A percentile compares a stretch with the other conserved stretches of the same genome.
Evolutionary conservation across 2,797 vertebrate genomes (phyloP).

Genomic region (Gouania willdenowi): DNA sequence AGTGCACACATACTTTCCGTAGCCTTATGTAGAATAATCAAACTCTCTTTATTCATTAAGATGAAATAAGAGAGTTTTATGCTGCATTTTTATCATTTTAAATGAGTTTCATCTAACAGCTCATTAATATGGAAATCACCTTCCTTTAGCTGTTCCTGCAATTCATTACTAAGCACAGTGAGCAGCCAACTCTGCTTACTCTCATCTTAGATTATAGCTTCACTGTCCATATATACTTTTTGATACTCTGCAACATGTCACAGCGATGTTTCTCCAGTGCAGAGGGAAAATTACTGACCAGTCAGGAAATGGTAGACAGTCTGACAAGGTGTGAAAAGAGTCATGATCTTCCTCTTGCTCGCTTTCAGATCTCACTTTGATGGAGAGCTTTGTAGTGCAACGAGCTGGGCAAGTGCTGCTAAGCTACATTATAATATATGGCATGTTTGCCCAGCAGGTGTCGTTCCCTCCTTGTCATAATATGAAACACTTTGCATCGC

Average conservation of each 20-base stretch:
- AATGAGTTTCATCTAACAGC: conserved; percentile 34
- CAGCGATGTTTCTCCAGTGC: conserved; percentile 15
- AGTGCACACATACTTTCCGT: too few relatives aligned
- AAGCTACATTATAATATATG: conserved; percentile 65
- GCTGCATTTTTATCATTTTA: conserved; percentile 28
- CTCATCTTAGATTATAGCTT: conserved; percentile 9
- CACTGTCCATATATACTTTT: too few relatives aligned
- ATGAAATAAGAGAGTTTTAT: conserved; percentile 12
- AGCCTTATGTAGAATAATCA: too few relatives aligned
- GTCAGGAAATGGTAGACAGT: conserved; percentile 41
- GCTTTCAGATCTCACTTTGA: conserved; percentile 71
- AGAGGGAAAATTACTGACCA: conserved; percentile 32
- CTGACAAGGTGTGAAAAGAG: conserved; percentile 77
- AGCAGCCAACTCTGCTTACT: too few relatives aligned
- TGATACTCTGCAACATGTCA: conserved; percentile 29
- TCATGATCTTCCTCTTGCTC: conserved; percentile 65
- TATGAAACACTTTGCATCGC: conserved; percentile 59
- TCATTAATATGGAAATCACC: conserved; percentile 35
- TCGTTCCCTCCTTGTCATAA: conserved; percentile 56
- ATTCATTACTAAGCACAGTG: conserved; percentile 1
- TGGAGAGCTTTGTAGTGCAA: conserved; percentile 71
- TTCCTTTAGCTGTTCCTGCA: conserved; percentile 23
- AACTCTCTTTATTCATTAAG: conserved; percentile 6
- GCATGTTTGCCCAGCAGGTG: conserved; percentile 67
- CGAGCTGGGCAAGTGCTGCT: conserved; percentile 59